Percentiles rank a stretch among this genome's conserved stretches.
These are phyloP conservation scores for Trisateles emortualis DNA, from an alignment of 2,888 invertebrate genomes.

Conservation along the genomic window DNA sequence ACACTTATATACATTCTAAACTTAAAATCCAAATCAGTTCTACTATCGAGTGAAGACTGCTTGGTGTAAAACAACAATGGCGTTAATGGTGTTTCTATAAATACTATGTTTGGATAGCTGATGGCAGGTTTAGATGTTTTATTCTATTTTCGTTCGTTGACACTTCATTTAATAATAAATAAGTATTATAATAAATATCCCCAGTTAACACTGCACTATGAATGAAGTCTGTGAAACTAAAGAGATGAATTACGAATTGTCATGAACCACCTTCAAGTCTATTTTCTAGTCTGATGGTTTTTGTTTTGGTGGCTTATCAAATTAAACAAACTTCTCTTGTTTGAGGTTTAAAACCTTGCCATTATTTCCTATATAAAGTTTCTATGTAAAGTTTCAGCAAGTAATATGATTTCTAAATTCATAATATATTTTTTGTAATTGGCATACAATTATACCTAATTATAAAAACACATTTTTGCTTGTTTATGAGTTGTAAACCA, in stretches of 20 bases:
- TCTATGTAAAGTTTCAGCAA: not conserved
- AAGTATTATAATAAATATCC: no score
- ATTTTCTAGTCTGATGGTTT: no score
- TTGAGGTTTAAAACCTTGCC: no score
- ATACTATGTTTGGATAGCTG: constrained; percentile 38
- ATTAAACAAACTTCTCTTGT: no score
- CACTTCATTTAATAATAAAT: not conserved
- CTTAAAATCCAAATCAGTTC: constrained; percentile 29
- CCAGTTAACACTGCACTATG: no score
- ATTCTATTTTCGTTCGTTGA: constrained; percentile 5
- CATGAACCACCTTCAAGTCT: no score
- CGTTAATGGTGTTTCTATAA: constrained; percentile 41
- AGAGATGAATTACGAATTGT: no score
- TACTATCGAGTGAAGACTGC: constrained; percentile 31
- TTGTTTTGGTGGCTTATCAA: no score
- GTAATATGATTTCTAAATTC: constrained; percentile 16
- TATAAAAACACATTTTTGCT: constrained; percentile 33
- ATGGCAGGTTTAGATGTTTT: constrained; percentile 24
- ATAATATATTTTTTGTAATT: constrained; percentile 25
- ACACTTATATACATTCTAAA: not conserved
- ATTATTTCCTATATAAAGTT: no score
- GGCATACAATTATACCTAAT: constrained; percentile 36
- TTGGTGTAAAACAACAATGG: constrained; percentile 31
- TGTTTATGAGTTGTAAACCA: constrained; percentile 27
- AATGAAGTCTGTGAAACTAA: not conserved